Evolutionary conservation across 37 sponge, comb jelly and placozoan species (phyloP).

Genomic region (Agelas oroides): DNA sequence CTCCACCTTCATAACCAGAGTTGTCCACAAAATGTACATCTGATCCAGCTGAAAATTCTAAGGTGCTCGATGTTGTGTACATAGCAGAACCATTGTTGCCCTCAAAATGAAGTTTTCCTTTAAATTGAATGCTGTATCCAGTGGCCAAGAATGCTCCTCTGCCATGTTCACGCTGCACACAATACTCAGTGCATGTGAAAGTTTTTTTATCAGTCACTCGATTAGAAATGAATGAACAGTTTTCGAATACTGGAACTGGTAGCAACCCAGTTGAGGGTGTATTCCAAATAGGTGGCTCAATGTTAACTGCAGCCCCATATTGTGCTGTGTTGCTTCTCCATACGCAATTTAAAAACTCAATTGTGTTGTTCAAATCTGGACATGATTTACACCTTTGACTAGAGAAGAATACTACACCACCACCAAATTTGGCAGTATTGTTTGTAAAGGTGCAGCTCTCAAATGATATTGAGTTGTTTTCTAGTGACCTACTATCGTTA

Average conservation of each 20-base stretch:
- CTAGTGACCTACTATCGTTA: neutral
- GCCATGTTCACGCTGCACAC: neutral
- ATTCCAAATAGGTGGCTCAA: neutral
- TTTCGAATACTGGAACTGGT: conserved; percentile 3
- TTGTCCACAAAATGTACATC: neutral
- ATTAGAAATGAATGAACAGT: conserved; percentile 2
- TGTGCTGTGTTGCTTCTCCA: conserved; percentile 12
- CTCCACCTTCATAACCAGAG: conserved; percentile 7
- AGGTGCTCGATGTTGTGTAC: neutral
- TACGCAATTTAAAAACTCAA: neutral
- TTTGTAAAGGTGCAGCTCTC: neutral
- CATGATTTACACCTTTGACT: neutral
- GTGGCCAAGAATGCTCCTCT: conserved; percentile 1
- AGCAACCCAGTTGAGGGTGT: neutral
- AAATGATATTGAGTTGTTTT: neutral
- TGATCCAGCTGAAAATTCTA: neutral
- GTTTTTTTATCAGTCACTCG: neutral
- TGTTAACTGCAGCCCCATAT: conserved; percentile 3
- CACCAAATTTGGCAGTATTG: neutral
- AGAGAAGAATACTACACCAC: conserved; percentile 1
- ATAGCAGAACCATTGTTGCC: neutral
- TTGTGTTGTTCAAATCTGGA: neutral
- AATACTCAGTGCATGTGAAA: too few species aligned
- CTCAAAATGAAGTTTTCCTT: neutral
- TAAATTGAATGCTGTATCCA: neutral